Evolutionary conservation across 2,888 invertebrate species (phyloP).

Genomic region (Tiphia femorata): DNA sequence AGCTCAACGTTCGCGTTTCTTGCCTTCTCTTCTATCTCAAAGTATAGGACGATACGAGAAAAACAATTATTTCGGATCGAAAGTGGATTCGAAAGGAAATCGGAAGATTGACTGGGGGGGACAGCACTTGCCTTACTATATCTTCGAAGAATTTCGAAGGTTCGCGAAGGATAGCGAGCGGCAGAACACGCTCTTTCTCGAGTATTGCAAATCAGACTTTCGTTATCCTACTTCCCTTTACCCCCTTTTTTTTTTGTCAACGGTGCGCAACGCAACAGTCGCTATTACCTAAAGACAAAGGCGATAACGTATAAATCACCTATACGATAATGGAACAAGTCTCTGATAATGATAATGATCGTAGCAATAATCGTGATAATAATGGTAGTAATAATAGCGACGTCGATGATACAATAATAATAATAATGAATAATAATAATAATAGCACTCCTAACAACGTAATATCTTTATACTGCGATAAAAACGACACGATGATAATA

Average conservation of each 20-base stretch:
- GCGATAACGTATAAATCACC: slow-evolving; percentile 6
- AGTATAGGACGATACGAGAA: no score
- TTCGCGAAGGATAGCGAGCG: no score
- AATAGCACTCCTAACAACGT: slow-evolving; percentile 17
- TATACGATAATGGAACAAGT: slow-evolving; percentile 5
- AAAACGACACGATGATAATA: slow-evolving; percentile 12
- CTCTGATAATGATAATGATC: slow-evolving; percentile 11
- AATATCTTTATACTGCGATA: slow-evolving; percentile 24
- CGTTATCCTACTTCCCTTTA: no score
- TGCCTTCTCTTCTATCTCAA: no score
- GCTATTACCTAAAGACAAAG: neutral
- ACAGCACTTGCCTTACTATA: no score
- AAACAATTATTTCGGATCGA: no score
- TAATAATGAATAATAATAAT: slow-evolving; percentile 19
- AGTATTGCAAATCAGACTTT: slow-evolving; percentile 25
- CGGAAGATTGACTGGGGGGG: no score
- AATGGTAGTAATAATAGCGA: slow-evolving; percentile 27
- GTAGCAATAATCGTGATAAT: slow-evolving; percentile 19
- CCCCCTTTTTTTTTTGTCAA: no score
- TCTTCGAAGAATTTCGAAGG: no score
- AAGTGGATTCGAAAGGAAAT: no score
- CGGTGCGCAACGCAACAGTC: slow-evolving; percentile 3
- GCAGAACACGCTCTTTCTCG: slow-evolving; percentile 16
- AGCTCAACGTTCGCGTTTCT: no score
- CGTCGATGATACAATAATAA: slow-evolving; percentile 19